Percentiles rank a stretch among this genome's conserved stretches.
phyloP scores from a whole-genome alignment of 92 coral and sea anemone genomes.

The Nematostella vectensis region DNA sequence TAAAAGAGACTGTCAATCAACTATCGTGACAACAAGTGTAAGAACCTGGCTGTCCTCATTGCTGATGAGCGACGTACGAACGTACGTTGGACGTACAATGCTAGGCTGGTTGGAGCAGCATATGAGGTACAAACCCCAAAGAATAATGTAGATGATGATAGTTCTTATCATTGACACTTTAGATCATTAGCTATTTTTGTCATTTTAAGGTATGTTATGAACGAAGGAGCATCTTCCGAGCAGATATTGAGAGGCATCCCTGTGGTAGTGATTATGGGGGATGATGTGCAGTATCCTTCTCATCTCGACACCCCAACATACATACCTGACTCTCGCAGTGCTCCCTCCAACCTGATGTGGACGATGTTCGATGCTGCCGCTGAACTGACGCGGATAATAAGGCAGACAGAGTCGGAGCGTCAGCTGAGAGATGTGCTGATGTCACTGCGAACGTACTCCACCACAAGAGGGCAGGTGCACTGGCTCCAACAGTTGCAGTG shows the following conservation, averaged over 20 bases:
- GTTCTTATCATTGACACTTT: too few relatives aligned
- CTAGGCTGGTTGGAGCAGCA: constrained; percentile 46
- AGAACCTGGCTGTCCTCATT: constrained; percentile 20
- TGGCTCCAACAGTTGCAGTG: too few relatives aligned
- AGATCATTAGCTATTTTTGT: too few relatives aligned
- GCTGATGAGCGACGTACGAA: constrained; percentile 33
- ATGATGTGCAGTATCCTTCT: constrained; percentile 31
- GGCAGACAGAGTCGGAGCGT: too few relatives aligned
- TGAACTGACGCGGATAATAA: constrained; percentile 24
- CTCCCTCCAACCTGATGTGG: constrained; percentile 43
- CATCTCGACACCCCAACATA: constrained; percentile 20
- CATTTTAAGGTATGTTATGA: constrained; percentile 27
- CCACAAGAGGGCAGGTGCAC: constrained; percentile 18
- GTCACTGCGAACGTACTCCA: constrained; percentile 17
- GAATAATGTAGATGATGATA: too few relatives aligned
- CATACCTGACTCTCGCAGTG: constrained; percentile 21
- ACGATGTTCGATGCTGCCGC: constrained; percentile 22
- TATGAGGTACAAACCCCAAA: too few relatives aligned
- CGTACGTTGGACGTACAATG: constrained; percentile 29
- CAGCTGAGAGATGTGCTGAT: constrained; percentile 28
- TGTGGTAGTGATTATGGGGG: constrained; percentile 26
- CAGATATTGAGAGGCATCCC: constrained; percentile 29
- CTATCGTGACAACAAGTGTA: constrained; percentile 18
- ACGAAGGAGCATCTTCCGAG: constrained; percentile 15
- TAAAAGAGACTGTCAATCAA: too few relatives aligned